Evolutionary conservation across 1,140 invertebrate genomes (phyloP).

Genomic region (Micrasema minimum): DNA sequence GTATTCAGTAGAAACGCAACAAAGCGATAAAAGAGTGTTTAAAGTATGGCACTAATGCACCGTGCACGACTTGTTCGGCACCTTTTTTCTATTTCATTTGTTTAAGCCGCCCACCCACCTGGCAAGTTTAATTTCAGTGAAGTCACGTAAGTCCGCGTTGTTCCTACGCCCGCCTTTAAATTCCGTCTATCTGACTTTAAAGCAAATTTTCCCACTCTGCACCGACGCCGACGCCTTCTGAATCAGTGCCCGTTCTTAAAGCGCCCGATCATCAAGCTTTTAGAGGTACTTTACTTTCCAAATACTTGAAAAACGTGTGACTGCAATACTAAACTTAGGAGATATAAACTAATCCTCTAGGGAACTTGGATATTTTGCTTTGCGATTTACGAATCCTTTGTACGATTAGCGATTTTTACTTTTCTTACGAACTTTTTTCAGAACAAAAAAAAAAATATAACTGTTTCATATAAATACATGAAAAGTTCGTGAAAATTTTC

Average conservation of each 20-base stretch:
- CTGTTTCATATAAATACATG: too few relatives aligned
- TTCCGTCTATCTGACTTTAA: background rate
- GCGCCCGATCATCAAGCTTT: slow-evolving; percentile 16
- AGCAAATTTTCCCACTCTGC: background rate
- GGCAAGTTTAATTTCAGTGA: slow-evolving; percentile 35
- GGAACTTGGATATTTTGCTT: too few relatives aligned
- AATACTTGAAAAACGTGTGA: too few relatives aligned
- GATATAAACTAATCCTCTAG: too few relatives aligned
- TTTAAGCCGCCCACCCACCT: slow-evolving; percentile 11
- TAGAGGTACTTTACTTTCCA: too few relatives aligned
- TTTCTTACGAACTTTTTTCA: too few relatives aligned
- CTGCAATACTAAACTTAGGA: too few relatives aligned
- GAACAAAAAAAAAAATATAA: too few relatives aligned
- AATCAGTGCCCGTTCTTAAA: slow-evolving; percentile 24
- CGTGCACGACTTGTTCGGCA: background rate
- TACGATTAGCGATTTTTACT: too few relatives aligned
- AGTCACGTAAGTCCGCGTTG: slow-evolving; percentile 42
- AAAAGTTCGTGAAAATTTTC: too few relatives aligned
- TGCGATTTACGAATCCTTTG: too few relatives aligned
- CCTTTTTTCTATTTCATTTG: slow-evolving; percentile 16
- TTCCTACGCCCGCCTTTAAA: slow-evolving; percentile 23
- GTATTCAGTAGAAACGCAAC: slow-evolving; percentile 6
- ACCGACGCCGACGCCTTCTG: background rate
- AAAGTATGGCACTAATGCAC: slow-evolving; percentile 15
- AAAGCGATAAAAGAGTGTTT: slow-evolving; percentile 19